A percentile compares a stretch with the other conserved stretches of the same genome.
These are phyloP conservation scores for Tenodera sinensis DNA, from an alignment of 2,888 invertebrate species.

Conservation along the genomic window DNA sequence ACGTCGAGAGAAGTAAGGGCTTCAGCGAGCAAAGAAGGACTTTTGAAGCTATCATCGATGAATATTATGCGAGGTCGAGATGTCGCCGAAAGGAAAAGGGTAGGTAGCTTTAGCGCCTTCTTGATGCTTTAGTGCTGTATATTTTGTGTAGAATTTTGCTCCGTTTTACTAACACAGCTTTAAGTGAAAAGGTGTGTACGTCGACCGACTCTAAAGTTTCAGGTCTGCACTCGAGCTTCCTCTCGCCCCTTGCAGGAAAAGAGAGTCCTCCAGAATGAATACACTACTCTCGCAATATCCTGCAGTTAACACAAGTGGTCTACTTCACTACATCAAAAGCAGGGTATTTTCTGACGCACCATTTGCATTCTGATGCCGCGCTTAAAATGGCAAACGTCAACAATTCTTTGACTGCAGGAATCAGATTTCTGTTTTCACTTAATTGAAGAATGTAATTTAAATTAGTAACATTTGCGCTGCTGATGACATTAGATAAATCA, in stretches of 20 bases:
- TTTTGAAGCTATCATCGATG: too few relatives aligned
- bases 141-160: neutral
- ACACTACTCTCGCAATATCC: neutral
- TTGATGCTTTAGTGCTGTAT: neutral
- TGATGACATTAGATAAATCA: too few relatives aligned
- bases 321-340: neutral
- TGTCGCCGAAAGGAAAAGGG: neutral
- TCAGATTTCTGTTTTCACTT: too few relatives aligned
- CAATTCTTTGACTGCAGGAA: too few relatives aligned
- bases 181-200: neutral
- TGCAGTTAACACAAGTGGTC: neutral
- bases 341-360: neutral
- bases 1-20: too few relatives aligned
- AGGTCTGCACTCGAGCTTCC: neutral
- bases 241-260: neutral
- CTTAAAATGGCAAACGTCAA: too few relatives aligned
- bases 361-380: too few relatives aligned
- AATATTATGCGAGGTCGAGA: too few relatives aligned
- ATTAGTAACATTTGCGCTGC: too few relatives aligned
- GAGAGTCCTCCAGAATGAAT: neutral
- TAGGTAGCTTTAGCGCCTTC: neutral
- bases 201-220: neutral
- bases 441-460: too few relatives aligned
- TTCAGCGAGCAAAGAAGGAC: too few relatives aligned
- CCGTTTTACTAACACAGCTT: neutral